A percentile compares a stretch with the other conserved stretches of the same genome.
These are phyloP conservation scores for Lates japonicus DNA, from an alignment of 2,797 vertebrate genomes.

Conservation along the genomic window DNA sequence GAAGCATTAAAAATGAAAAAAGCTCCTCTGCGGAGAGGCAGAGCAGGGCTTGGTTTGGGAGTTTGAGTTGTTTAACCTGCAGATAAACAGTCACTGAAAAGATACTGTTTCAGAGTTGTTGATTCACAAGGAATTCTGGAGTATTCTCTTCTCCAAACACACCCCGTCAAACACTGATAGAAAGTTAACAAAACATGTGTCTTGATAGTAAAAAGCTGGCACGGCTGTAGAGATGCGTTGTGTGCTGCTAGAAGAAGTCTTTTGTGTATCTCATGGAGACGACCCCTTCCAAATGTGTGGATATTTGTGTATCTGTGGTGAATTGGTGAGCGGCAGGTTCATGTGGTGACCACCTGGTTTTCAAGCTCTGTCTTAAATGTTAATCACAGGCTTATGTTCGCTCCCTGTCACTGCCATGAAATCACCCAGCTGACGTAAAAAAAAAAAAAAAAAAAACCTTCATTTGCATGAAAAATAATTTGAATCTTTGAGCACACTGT, in stretches of 20 bases:
- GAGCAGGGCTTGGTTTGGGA: background rate
- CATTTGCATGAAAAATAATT: constrained; percentile 51
- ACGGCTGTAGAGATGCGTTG: background rate
- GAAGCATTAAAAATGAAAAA: constrained; percentile 81
- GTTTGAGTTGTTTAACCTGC: constrained; percentile 53
- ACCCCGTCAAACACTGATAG: constrained; percentile 19
- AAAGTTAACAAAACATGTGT: constrained; percentile 24
- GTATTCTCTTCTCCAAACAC: constrained; percentile 26
- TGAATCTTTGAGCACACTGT: constrained; percentile 27
- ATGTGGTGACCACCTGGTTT: constrained; percentile 30
- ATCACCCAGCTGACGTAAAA: background rate
- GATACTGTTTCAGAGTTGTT: constrained; percentile 24
- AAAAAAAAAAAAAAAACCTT: background rate
- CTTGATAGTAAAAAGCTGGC: background rate
- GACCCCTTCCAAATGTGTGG: background rate
- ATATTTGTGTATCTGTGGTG: background rate
- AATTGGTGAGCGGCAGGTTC: background rate
- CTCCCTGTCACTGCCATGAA: background rate
- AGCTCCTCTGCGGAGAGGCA: constrained; percentile 24
- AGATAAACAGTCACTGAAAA: constrained; percentile 30
- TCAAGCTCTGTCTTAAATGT: background rate
- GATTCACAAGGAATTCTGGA: constrained; percentile 12
- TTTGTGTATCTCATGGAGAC: background rate
- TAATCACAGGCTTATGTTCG: constrained; percentile 16
- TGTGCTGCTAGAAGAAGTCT: background rate